A percentile compares a stretch with the other conserved stretches of the same genome.
Conservation (phyloP, 1,140 invertebrate species). For the Megalopta genalis region DNA sequence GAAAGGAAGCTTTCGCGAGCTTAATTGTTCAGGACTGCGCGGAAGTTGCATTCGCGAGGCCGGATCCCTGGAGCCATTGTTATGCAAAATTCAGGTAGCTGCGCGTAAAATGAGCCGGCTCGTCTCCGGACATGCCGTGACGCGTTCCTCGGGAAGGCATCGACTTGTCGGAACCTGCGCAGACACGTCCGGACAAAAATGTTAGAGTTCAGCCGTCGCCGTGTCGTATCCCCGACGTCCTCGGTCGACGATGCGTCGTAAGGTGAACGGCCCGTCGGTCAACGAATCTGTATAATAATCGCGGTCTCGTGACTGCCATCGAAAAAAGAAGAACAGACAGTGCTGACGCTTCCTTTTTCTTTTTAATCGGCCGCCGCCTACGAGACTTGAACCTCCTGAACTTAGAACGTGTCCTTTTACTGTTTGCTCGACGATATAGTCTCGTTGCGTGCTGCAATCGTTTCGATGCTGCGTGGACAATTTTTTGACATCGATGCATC, state of each 20-base stretch:
- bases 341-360: constrained; percentile 14
- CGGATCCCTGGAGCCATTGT: background rate
- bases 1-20: too few species aligned
- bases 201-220: constrained; percentile 29
- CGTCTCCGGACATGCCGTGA: background rate
- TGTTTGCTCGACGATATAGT: too few species aligned
- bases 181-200: constrained; percentile 32
- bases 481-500: too few species aligned
- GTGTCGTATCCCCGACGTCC: constrained; percentile 23
- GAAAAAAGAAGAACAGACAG: constrained; percentile 23
- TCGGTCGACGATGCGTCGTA: constrained; percentile 32
- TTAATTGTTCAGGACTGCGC: background rate
- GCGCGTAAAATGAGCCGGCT: background rate
- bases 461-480: too few species aligned
- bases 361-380: background rate
- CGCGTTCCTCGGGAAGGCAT: constrained; percentile 10
- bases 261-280: constrained; percentile 63
- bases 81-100: background rate
- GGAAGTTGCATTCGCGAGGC: background rate
- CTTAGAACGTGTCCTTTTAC: too few species aligned
- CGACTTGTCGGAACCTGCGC: constrained; percentile 42
- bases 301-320: constrained; percentile 11
- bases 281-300: constrained; percentile 40
- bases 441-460: too few species aligned
- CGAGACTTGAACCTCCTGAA: background rate